A percentile compares a stretch with the other conserved stretches of the same genome.
These are phyloP conservation scores for Drosophila prosaltans DNA, from an alignment of 1,140 invertebrate species.

Conservation along the genomic window DNA sequence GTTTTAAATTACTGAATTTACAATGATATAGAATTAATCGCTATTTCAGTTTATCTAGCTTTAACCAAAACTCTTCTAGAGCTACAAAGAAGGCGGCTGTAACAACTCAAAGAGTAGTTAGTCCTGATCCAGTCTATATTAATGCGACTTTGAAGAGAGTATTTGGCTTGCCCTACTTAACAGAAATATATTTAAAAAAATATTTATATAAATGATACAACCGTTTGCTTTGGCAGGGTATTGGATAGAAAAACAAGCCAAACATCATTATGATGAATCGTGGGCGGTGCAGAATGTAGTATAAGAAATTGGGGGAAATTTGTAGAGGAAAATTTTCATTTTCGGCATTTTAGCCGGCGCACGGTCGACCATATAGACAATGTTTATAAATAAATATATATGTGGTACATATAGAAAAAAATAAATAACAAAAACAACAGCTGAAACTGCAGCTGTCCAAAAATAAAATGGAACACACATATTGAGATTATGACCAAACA, in stretches of 20 bases:
- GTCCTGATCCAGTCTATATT: too few species aligned
- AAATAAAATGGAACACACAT: slow-evolving; percentile 72
- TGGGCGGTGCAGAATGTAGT: slow-evolving; percentile 42
- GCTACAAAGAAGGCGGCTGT: too few species aligned
- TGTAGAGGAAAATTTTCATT: slow-evolving; percentile 5
- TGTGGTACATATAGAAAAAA: slow-evolving; percentile 75
- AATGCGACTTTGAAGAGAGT: too few species aligned
- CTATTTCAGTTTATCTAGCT: too few species aligned
- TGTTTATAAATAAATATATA: slow-evolving; percentile 57
- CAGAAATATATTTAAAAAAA: not conserved
- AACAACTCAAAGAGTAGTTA: too few species aligned
- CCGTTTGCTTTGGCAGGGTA: slow-evolving; percentile 1
- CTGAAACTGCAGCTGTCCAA: slow-evolving; percentile 78
- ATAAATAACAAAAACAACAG: slow-evolving; percentile 49
- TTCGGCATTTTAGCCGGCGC: slow-evolving; percentile 48
- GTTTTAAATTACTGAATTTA: too few species aligned
- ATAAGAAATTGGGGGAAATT: slow-evolving; percentile 24
- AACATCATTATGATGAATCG: slow-evolving; percentile 52
- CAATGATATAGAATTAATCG: too few species aligned
- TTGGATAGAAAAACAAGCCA: not conserved
- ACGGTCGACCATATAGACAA: slow-evolving; percentile 25
- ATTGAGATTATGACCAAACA: slow-evolving; percentile 45
- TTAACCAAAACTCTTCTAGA: too few species aligned
- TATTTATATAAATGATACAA: not conserved
- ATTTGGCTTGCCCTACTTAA: not conserved